Evolutionary conservation across 2,797 vertebrate genomes (phyloP), one percentile per base, ranked within the genome.

Genomic region (Dicrostonyx torquatus): DNA sequence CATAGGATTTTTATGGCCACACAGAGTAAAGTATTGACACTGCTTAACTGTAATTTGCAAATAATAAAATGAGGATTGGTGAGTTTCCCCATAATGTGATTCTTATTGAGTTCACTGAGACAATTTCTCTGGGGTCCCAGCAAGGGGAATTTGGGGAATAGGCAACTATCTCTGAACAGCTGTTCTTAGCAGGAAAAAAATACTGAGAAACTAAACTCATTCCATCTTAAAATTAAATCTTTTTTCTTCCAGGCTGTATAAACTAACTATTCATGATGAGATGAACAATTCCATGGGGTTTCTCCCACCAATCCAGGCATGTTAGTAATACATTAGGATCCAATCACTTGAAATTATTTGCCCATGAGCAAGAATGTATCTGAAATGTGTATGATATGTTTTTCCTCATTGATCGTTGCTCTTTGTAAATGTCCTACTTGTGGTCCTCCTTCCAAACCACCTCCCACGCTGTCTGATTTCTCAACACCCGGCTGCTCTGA

Each of bases 21-120:
- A 62, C 40, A 80, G 43, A 87, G 85, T 14, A 95, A 96, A 40
- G 68, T 92, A 90, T 83, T 60, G 84, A 92, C 80, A 96, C n/a
- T 53, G 34, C 94, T 97, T 96, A 96, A 94, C 31, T 1, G 5
- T 76, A 73, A 94, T 62, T 95, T 5, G 0, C 77, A 94, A 85
- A 80, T 96, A 96, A 92, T 75, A 72, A 94, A 91, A 97, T 90
- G 75, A 97, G 85, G 58, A 66, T 89, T 0, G 1, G 20, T 83
- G 80, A 50, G 53, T 89, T 83, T 91, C 89, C 94, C 89, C 97
- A 93, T 77, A 96, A 76, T 87, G 91, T 87, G 6, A 88, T 96
- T 97, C 96, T 97, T 96, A 75, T 43, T 96, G 94, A 97, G 94
- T 84, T 89, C 11, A 6, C 84, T 85, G 78, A 68, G 89, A 94